Conservation (phyloP, 1,140 invertebrate species). For the Scaptomyza pallida region DNA sequence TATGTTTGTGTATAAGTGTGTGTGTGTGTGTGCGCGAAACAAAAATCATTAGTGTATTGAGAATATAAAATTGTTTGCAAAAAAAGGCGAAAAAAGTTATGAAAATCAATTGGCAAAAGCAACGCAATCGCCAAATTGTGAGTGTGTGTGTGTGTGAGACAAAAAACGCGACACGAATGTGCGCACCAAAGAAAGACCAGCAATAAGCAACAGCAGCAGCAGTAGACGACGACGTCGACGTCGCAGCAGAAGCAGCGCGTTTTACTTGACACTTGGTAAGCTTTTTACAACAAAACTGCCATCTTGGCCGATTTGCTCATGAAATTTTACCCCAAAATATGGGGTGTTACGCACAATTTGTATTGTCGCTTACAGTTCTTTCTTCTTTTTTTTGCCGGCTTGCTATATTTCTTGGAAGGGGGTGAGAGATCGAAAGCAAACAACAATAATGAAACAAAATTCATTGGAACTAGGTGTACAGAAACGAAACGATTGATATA, state of each 20-base stretch:
- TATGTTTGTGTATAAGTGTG: slow-evolving; percentile 10
- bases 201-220: slow-evolving; percentile 21
- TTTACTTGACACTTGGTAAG: slow-evolving; percentile 40
- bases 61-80: slow-evolving; percentile 31
- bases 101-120: slow-evolving; percentile 45
- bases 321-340: slow-evolving; percentile 53
- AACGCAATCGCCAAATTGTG: slow-evolving; percentile 28
- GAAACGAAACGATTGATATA: slow-evolving; percentile 8
- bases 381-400: slow-evolving; percentile 6
- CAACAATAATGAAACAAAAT: slow-evolving; percentile 15
- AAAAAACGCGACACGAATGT: slow-evolving; percentile 31
- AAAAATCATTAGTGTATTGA: slow-evolving; percentile 35
- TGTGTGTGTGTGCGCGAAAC: slow-evolving; percentile 27
- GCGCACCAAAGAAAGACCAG: slow-evolving; percentile 21
- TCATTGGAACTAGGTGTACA: slow-evolving; percentile 7
- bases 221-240: not conserved
- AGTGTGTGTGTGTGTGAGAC: slow-evolving; percentile 22
- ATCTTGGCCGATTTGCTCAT: slow-evolving; percentile 38
- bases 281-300: slow-evolving; percentile 7
- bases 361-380: slow-evolving; percentile 1
- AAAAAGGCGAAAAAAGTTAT: slow-evolving; percentile 37
- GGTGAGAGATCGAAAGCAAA: not conserved
- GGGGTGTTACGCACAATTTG: slow-evolving; percentile 32
- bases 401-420: slow-evolving; percentile 1
- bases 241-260: slow-evolving; percentile 10